Base-by-base conservation (phyloP, 35 echinoderm and acorn worm genomes). In the Strongylocentrotus purpuratus region DNA sequence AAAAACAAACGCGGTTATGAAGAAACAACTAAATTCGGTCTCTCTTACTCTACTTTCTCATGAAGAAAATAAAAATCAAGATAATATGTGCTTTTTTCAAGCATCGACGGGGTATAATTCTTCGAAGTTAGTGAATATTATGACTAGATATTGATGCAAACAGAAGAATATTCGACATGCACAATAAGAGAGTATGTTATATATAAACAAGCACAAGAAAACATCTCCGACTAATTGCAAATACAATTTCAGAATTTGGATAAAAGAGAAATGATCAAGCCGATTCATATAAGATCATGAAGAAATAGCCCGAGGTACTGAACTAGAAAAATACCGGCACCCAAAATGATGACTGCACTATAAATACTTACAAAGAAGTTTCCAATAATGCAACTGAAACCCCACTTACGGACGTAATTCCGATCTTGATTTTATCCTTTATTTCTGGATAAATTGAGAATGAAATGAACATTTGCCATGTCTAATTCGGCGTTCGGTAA, bases 371-470 rank as follows among this genome's bases (percentile, higher is more conserved):
- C 65, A 78, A 78, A 78, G 65, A 78, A 78, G 20, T 28, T 78
- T 78, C 65, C 65, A 78, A 78, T 78, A 78, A 78, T 78, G 22
- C 65, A 78, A 78, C 65, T 78, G 65, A 78, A 78, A 78, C 65
- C 65, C 65, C 65, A 78, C 65, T 78, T 78, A 78, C 65, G 65
- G 65, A 78, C 65, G 65, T 78, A 78, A 78, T 78, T 78, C 65
- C 20, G 65, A 78, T 78, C 65, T 78, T 78, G 65, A 78, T 78
- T 78, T 78, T 78, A 78, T 78, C 65, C 65, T n/a, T 78, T 78
- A 78, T 78, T 78, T 78, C 65, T 78, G 65, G 65, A 78, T 78
- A 78, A 78, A 78, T 78, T 78, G 65, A 78, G 65, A 78, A 78
- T 78, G 65, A 78, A 78, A 78, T 78, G 65, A 78, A 78, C 65